phyloP scores from a whole-genome alignment of 2,888 invertebrate genomes.

The Melieria crassipennis region DNA sequence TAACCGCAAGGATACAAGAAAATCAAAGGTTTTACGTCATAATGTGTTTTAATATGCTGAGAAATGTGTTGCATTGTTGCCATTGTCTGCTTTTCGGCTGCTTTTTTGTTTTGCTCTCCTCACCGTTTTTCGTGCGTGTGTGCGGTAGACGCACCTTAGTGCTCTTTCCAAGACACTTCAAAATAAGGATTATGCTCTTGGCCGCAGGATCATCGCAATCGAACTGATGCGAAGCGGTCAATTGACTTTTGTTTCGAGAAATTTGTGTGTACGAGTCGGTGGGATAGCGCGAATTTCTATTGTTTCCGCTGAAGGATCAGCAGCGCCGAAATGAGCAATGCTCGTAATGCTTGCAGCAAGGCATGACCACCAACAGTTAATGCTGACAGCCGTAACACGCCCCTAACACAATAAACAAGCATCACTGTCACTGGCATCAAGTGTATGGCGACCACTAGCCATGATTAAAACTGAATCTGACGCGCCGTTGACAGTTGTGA shows the following conservation, averaged over 20 bases:
- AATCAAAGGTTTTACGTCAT: conserved; percentile 31
- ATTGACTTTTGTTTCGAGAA: too few relatives aligned
- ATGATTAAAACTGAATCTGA: background rate
- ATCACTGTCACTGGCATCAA: conserved; percentile 44
- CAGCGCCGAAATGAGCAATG: background rate
- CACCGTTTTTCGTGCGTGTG: conserved; percentile 43
- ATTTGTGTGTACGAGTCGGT: conserved; percentile 20
- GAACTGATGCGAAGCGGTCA: too few relatives aligned
- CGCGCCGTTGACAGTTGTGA: conserved; percentile 31
- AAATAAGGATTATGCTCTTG: too few relatives aligned
- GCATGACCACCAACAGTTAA: conserved; percentile 65
- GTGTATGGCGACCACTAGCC: background rate
- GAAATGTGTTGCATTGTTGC: conserved; percentile 3
- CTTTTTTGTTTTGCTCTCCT: conserved; percentile 44
- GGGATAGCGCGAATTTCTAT: conserved; percentile 2
- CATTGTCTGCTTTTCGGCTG: conserved; percentile 36
- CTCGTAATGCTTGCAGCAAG: too few relatives aligned
- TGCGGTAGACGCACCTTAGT: too few relatives aligned
- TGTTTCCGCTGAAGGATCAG: background rate
- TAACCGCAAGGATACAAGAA: conserved; percentile 19
- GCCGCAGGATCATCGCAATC: too few relatives aligned
- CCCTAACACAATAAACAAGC: conserved; percentile 63
- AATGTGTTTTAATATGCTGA: conserved; percentile 12
- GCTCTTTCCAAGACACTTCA: too few relatives aligned
- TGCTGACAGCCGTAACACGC: conserved; percentile 67